Base-by-base conservation (phyloP, 1,140 invertebrate species). In the Nautilus pompilius region DNA sequence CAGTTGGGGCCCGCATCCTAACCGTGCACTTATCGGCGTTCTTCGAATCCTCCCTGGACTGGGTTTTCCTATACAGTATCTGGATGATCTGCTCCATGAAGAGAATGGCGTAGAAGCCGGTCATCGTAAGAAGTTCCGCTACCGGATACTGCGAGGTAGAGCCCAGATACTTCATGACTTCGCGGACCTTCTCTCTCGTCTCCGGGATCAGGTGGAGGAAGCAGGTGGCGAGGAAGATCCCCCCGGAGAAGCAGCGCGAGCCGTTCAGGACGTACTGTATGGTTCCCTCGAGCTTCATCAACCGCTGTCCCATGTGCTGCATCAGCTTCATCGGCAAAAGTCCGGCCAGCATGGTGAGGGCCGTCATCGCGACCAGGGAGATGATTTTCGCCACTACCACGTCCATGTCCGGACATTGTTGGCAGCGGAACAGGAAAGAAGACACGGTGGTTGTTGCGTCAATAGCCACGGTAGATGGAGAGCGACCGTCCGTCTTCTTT, bases 31-130 rank as follows among this genome's bases (percentile, higher is more conserved):
- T 28, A 20, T 28, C 49, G 34, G 4, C 32, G 58, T 29, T 10
- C 5, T 26, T n/a, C 6, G 30, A 24, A 13, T 24, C 13, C n/a
- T 20, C 29, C 17, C 24, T 10, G 29, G 28, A n/a, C 2, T 48
- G 33, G 1, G 64, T 64, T 32, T 61, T 63, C 28, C 59, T 5
- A 48, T 69, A 63, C 24, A 68, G 75, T 30, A 75, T 71, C 6
- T 84, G 66, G 46, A 82, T 82, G 30, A 86, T 78, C 70, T 87
- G 86, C 71, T 89, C 88, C 24, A 84, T 74, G 45, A 87, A 84
- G 17, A 88, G 78, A 4, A 88, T 82, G 6, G 85, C 65, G 62
- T 88, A 85, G 72, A 89, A 87, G 28, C 88, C 88, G 48, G 85
- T 77, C 36, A 81, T 81, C 22, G 86, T 84, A 4, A 86, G 71